phyloP scores from a whole-genome alignment of 2,113 vertebrate species.

The Psittacara wagleri region DNA sequence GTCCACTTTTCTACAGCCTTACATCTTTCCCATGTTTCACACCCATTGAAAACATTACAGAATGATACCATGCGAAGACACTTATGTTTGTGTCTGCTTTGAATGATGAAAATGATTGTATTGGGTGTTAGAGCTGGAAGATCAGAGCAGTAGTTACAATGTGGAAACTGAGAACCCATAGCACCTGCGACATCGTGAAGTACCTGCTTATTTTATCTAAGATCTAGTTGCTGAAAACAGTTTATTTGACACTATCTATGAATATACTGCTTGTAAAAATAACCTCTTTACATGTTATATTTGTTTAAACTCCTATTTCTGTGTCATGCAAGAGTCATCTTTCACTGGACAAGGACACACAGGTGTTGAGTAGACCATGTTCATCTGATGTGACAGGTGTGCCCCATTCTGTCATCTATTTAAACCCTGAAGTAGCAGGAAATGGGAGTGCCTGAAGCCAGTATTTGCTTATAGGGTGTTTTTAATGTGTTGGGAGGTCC shows the following conservation, averaged over 20 bases:
- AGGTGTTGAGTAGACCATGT: not conserved
- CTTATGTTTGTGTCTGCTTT: not conserved
- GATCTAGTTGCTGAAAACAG: not conserved
- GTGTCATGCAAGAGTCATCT: not conserved
- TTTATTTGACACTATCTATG: not conserved
- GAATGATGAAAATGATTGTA: not conserved
- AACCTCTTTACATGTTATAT: rapidly evolving
- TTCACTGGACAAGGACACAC: not conserved
- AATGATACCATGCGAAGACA: not conserved
- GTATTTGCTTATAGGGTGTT: rapidly evolving
- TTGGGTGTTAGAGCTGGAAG: not conserved
- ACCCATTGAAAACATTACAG: not conserved
- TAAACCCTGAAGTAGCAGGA: not conserved
- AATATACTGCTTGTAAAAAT: not conserved
- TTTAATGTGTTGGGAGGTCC: not conserved
- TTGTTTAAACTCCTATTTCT: not conserved
- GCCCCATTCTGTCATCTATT: not conserved
- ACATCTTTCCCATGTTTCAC: not conserved
- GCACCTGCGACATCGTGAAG: not conserved
- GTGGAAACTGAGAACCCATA: not conserved
- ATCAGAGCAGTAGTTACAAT: not conserved
- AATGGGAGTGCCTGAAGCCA: not conserved
- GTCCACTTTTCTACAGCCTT: not conserved
- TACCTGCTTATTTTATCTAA: not conserved
- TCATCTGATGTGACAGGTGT: not conserved